These are phyloP conservation scores for Oryzias sinensis DNA, from an alignment of 2,797 vertebrate genomes.

Conservation along the genomic window DNA sequence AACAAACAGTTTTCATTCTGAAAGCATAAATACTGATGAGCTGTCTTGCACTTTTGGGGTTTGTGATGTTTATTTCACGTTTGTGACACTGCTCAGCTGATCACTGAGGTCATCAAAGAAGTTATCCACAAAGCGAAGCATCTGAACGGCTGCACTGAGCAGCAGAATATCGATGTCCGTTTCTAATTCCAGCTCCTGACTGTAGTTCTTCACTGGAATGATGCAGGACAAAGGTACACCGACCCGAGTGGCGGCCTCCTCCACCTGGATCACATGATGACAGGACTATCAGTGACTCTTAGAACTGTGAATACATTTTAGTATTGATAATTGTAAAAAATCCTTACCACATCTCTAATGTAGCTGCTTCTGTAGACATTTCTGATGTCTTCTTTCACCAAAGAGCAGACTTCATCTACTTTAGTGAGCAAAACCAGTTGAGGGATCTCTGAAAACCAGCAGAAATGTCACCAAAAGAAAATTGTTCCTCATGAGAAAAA, in stretches of 20 bases:
- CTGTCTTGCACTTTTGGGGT: no score
- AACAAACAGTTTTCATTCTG: no score
- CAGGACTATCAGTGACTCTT: background rate
- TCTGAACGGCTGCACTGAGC: conserved; percentile 62
- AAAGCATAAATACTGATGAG: no score
- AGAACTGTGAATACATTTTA: background rate
- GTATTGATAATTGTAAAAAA: background rate
- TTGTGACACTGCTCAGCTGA: background rate
- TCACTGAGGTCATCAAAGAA: conserved; percentile 63
- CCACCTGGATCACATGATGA: conserved; percentile 45
- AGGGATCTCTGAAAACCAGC: conserved; percentile 51
- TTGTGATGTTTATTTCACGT: no score
- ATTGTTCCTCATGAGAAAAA: background rate
- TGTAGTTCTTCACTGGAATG: conserved; percentile 78
- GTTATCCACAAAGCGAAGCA: conserved; percentile 66
- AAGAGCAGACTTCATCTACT: conserved; percentile 64
- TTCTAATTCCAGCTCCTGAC: conserved; percentile 62
- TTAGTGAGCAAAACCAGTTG: conserved; percentile 70
- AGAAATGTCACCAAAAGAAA: background rate
- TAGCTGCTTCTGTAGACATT: conserved; percentile 49
- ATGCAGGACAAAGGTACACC: conserved; percentile 73
- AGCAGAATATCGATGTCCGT: conserved; percentile 70
- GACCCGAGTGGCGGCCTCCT: conserved; percentile 61
- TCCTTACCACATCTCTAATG: conserved; percentile 54
- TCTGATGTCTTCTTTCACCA: conserved; percentile 38